Evolutionary conservation across 2,888 invertebrate genomes (phyloP).

Genomic region (Deilephila elpenor): DNA sequence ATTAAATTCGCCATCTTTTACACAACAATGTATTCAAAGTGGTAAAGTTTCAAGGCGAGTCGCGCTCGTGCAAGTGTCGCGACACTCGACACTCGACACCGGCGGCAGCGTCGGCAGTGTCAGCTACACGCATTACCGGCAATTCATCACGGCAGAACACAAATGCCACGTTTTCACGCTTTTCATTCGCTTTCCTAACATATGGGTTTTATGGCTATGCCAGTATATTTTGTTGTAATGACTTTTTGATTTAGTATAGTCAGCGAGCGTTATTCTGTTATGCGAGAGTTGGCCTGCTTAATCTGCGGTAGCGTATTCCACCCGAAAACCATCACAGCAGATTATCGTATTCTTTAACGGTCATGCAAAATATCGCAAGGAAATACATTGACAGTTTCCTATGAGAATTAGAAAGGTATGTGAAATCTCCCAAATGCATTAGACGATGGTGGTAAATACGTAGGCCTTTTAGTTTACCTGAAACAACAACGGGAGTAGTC

Average conservation of each 20-base stretch:
- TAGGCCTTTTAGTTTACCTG: no score
- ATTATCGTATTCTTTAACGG: no score
- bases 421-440: no score
- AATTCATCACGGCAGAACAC: slow-evolving; percentile 68
- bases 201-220: slow-evolving; percentile 34
- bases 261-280: no score
- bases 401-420: no score
- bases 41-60: slow-evolving; percentile 55
- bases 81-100: slow-evolving; percentile 43
- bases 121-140: slow-evolving; percentile 61
- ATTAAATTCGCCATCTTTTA: slow-evolving; percentile 10
- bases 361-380: no score
- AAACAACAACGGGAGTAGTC: no score
- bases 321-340: no score
- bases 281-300: no score
- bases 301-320: no score
- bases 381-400: no score
- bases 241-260: not conserved
- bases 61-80: not conserved
- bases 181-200: slow-evolving; percentile 64
- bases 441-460: no score
- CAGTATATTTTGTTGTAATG: slow-evolving; percentile 1
- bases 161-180: slow-evolving; percentile 63
- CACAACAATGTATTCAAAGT: slow-evolving; percentile 35
- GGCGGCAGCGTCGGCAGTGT: not conserved